A percentile compares a stretch with the other conserved stretches of the same genome.
Conservation (phyloP, 2,888 invertebrate species). For the Aproaerema taeniolella region DNA sequence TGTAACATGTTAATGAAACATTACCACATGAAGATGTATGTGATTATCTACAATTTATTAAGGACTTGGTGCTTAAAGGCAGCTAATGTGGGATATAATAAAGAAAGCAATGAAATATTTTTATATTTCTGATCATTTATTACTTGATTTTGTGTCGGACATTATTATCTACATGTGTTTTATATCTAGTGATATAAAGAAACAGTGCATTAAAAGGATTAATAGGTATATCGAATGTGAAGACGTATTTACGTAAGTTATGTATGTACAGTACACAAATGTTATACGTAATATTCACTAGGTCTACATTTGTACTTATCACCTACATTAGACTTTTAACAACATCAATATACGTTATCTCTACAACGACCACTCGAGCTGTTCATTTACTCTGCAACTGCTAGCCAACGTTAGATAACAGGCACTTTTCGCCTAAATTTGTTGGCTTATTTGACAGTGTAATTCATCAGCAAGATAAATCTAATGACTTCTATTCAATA, state of each 20-base stretch:
- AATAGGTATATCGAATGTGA: no score
- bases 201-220: no score
- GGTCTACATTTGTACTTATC: slow-evolving; percentile 42
- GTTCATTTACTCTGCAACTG: slow-evolving; percentile 10
- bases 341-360: slow-evolving; percentile 59
- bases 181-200: no score
- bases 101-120: no score
- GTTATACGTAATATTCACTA: slow-evolving; percentile 20
- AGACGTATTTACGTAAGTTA: no score
- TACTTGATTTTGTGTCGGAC: no score
- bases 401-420: slow-evolving; percentile 44
- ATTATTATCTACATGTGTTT: no score
- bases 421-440: slow-evolving; percentile 37
- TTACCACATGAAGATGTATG: no score
- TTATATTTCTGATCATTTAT: no score
- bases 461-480: slow-evolving; percentile 55
- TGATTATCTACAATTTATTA: no score
- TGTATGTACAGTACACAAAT: slow-evolving; percentile 27
- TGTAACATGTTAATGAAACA: slow-evolving; percentile 43
- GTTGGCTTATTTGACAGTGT: slow-evolving; percentile 56
- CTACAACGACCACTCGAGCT: slow-evolving; percentile 43
- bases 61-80: no score
- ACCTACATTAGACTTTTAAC: slow-evolving; percentile 38
- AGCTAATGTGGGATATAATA: no score
- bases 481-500: slow-evolving; percentile 41